Base-by-base conservation (phyloP, 2,797 vertebrate species). In the Luscinia luscinia region DNA sequence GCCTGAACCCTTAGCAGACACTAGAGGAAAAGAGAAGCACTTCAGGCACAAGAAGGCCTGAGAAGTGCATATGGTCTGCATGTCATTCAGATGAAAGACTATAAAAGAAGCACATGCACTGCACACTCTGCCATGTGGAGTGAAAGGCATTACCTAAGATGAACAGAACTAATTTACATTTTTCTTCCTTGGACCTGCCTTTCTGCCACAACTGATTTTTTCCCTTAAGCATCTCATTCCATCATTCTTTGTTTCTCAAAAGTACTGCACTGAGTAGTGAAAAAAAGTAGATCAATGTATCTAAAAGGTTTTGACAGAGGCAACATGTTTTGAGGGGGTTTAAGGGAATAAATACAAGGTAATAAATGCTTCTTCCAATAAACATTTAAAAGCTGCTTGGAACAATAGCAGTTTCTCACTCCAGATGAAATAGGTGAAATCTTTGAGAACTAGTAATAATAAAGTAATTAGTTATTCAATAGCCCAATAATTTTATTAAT, bases 381-480 rank as follows among this genome's bases (percentile, higher is more conserved):
- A 82, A 23, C 20, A 77, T 76, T 91, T 93, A 91, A 88, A 92
- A 89, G n/a, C 22, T 72, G 28, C 74, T 92, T 93, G 48, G n/a
- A 87, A 81, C 45, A 80, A 68, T 6, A 89, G 5, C 13, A 40
- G 7, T 80, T 80, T 91, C 62, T 96, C 30, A 91, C 2, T 87
- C 84, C 10, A n/a, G 54, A 48, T 41, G 46, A 96, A 95, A 84
- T 45, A 36, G 36, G 26, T 41, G 49, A 94, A 94, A 77, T 55
- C 36, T 84, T 66, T 82, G 63, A 73, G 41, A 84, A 62, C 17
- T 43, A 46, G 3, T 64, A 54, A 55, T 30, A 12, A 76, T 11
- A 78, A 83, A 76, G 2, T 4, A 58, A 66, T 69, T 72, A 58
- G 4, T 78, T 80, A 43, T 3, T 61, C 34, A 67, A 20, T 32